Percentiles rank a stretch among this genome's conserved stretches.
Conservation (phyloP, 2,888 invertebrate species). For the Plagodis pulveraria region DNA sequence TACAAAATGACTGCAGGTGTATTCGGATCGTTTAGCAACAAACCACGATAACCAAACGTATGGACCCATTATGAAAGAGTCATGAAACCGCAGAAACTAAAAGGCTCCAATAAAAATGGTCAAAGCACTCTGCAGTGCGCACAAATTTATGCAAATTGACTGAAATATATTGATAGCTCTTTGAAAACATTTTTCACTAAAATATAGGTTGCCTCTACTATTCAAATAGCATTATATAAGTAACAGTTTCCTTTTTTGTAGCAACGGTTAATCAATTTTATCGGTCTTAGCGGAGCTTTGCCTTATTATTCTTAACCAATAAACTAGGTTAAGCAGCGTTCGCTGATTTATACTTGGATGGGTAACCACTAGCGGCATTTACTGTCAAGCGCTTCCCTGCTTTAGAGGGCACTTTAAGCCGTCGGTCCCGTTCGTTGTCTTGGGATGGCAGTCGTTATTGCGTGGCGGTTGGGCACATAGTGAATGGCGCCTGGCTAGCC, state of each 20-base stretch:
- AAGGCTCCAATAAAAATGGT: slow-evolving; percentile 66
- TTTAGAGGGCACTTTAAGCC: no score
- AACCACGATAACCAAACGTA: slow-evolving; percentile 33
- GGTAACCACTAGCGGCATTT: no score
- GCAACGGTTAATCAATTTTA: background rate
- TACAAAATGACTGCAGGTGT: background rate
- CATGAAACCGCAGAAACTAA: slow-evolving; percentile 60
- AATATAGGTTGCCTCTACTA: slow-evolving; percentile 47
- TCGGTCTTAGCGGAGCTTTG: no score
- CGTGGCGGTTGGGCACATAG: no score
- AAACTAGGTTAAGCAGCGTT: no score
- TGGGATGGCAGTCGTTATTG: no score
- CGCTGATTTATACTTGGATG: no score
- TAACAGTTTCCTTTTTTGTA: slow-evolving; percentile 1
- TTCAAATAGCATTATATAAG: slow-evolving; percentile 20
- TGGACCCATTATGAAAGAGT: slow-evolving; percentile 42
- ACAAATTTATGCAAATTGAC: slow-evolving; percentile 74
- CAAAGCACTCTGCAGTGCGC: slow-evolving; percentile 63
- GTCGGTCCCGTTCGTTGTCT: no score
- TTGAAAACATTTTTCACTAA: slow-evolving; percentile 66
- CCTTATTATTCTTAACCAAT: no score
- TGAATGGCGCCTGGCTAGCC: no score
- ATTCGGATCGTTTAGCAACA: slow-evolving; percentile 21
- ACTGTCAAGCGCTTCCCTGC: no score
- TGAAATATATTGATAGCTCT: slow-evolving; percentile 72